Evolutionary conservation across 1,140 invertebrate species (phyloP), one percentile per base, ranked within the genome.

Genomic region (Brachionus sp.): DNA sequence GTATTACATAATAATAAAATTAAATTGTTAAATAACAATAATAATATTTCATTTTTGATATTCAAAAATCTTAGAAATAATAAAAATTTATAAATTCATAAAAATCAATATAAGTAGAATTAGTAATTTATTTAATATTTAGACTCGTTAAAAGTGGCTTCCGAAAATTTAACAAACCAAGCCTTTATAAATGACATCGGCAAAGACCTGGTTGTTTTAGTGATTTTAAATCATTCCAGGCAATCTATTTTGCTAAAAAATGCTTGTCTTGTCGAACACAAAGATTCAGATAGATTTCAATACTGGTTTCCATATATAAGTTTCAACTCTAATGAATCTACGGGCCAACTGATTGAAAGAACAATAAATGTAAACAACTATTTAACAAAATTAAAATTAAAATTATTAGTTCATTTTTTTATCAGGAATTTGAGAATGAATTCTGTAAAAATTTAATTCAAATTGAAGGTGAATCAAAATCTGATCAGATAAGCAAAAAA

Each of bases 281-380:
- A n/a, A 1, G 19, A 44, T 46, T 12, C 10, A 2, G 5, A n/a
- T 0, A n/a, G 9, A 5, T 75, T 29, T 75, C 70, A 75, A 25
- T 75, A 75, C 7, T 75, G 70, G 70, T 75, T 75, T 75, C 70
- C 70, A 25, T 75, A 46, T 75, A 19, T 25, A 46, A 75, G 46
- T 23, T 23, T 25, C 6, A 50, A 46, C 23, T 25, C 39, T 5
- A 19, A 46, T 46, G 70, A 46, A 29, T 46, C 70, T 46, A 50
- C 70, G 12, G 23, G 44, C 5, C 19, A 46, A 75, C 10, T 75
- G 10, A 46, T 75, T 12, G 70, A 75, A 25, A 13, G 42, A 5
- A 46, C 19, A 7, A 75, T 75, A 9, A n/a, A 46, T 46, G 70
- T 75, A 75, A 75, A 23, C n/a, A 37, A 42, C 10, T 23, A 16